Evolutionary conservation across 2,888 invertebrate species (phyloP), one percentile per base, ranked within the genome.

Genomic region (Yponomeuta sedellus): DNA sequence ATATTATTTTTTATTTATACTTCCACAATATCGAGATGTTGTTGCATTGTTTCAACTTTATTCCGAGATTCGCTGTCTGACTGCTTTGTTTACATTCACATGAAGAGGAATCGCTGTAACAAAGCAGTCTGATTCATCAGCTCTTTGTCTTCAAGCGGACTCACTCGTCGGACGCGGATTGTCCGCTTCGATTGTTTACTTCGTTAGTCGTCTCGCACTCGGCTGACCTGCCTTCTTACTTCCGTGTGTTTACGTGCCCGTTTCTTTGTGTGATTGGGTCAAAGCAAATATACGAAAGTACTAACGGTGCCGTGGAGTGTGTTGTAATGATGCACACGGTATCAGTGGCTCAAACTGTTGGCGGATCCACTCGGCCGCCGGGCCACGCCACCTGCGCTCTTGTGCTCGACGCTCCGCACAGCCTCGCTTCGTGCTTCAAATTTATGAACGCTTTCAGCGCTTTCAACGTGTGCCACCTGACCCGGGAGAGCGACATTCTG

Each of bases 401-500:
- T 28, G 44, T 64, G 64, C 66, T 40, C 66, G 34, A 44, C 22
- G 44, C 40, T 10, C 81, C 80, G 81, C 82, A 64, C 39, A 34
- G 62, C 19, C 11, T 81, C 80, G 81, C 81, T 78, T 78, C 79
- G 77, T 20, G 40, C 44, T 76, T 82, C 78, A 82, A 89, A 90
- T 89, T 90, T 90, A 89, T 89, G 88, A 86, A 86, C 79, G 85
- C 86, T 86, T 84, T 87, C 81, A 86, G 79, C 78, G 84, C 88
- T 88, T 83, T 85, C 85, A 88, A 80, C 87, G 82, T 83, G 81
- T 84, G 87, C 88, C 87, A 89, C 87, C 90, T 91, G 89, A 89
- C 90, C 89, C 88, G 79, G 75, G 79, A 11, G 73, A 79, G 82
- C 79, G 81, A 82, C 84, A 81, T 85, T 87, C 83, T 77, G 76